Evolutionary conservation across 1,140 invertebrate species (phyloP).

Genomic region (Chlorops oryzae): DNA sequence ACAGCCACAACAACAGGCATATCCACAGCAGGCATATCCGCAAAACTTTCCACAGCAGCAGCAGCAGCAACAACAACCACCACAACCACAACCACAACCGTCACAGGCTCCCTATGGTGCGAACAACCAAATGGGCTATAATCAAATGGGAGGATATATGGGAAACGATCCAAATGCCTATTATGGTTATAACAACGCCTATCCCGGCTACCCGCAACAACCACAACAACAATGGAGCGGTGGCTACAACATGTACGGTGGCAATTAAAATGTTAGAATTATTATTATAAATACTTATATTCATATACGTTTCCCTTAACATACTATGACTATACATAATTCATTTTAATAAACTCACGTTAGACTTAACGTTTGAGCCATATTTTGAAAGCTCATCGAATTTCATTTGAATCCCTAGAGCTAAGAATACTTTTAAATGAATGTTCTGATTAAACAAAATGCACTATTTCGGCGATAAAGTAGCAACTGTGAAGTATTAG

Average conservation of each 20-base stretch:
- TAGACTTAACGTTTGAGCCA: no score
- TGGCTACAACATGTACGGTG: constrained; percentile 30
- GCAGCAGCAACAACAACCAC: constrained; percentile 6
- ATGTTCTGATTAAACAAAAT: no score
- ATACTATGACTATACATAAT: no score
- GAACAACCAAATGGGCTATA: not conserved
- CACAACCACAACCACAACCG: constrained; percentile 11
- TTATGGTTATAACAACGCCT: constrained; percentile 1
- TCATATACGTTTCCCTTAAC: no score
- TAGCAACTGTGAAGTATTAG: no score
- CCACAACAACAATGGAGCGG: constrained; percentile 18
- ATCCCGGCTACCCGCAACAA: constrained; percentile 15
- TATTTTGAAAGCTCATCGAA: no score
- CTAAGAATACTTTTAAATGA: no score
- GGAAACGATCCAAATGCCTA: not conserved
- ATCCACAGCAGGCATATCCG: not conserved
- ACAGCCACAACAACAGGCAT: constrained; percentile 13
- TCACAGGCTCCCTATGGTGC: constrained; percentile 1
- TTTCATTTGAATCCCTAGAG: no score
- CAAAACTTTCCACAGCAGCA: constrained; percentile 9
- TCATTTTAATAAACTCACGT: no score
- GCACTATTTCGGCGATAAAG: no score
- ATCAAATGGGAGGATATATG: constrained; percentile 8
- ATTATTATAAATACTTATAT: no score
- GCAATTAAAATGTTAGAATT: no score